Base-by-base conservation (phyloP, 2,888 invertebrate species). In the Macaria notata region DNA sequence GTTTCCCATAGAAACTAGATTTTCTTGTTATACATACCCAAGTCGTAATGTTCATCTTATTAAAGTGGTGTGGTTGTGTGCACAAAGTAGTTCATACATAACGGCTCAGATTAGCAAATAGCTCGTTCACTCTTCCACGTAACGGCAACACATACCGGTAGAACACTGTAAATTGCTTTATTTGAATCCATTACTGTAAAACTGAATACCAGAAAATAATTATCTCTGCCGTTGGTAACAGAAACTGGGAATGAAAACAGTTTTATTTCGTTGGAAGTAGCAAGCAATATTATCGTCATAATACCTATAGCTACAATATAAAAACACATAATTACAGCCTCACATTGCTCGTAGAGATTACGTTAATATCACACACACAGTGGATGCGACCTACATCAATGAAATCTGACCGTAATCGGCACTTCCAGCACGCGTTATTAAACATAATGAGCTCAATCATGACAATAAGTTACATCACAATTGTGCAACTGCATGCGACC, bases 401-500 rank as follows among this genome's bases (percentile, higher is more conserved):
- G 55, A 63, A 55, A 56, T 33, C n/a, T 46, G 19, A 59, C 52
- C 54, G 56, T 58, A 53, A 49, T 36, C 9, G 48, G 31, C 49
- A 49, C 53, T 46, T 54, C 58, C 42, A 49, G 44, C 50, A 30
- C 38, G 42, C 50, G 38, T 54, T 54, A 50, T 54, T 51, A 39
- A 44, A 51, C 54, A 48, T 47, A 47, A 51, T 59, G 54, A 54
- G 51, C 47, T 51, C 46, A 50, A 47, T 47, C 54, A 54, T 54
- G 39, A 59, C 54, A 58, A 50, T 47, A 59, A 59, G 63, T 64
- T 67, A 61, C 65, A 58, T 61, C 63, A 66, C 62, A 47, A 56
- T 75, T 75, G 62, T 68, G 62, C 69, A 73, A 73, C 66, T 63
- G 59, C 58, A 64, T 65, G 66, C 49, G 68, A 69, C 71, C 71